These are phyloP conservation scores for Gymnosoma rotundatum DNA, from an alignment of 2,888 invertebrate species.

Conservation along the genomic window DNA sequence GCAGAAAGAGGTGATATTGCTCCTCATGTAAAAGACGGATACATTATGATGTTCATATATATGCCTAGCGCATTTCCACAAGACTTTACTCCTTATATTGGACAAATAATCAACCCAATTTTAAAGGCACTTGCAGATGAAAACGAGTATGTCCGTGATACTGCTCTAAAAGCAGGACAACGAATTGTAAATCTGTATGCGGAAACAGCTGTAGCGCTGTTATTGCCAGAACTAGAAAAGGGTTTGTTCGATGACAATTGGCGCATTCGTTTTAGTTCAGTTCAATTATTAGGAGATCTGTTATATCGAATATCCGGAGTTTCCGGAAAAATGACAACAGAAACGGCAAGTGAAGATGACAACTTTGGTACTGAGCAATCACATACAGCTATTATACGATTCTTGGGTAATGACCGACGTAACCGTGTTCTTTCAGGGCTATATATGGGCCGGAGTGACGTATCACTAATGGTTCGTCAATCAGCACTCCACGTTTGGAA, in stretches of 20 bases:
- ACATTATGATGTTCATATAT: conserved; percentile 99
- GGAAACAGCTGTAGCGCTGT: conserved; percentile 94
- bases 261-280: conserved; percentile 97
- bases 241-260: conserved; percentile 99
- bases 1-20: conserved; percentile 96
- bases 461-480: conserved; percentile 97
- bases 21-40: conserved; percentile 99
- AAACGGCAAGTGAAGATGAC: conserved; percentile 98
- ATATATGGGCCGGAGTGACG: conserved; percentile 98
- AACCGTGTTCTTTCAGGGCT: conserved; percentile 96
- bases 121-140: conserved; percentile 99
- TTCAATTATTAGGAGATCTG: conserved; percentile 97
- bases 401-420: conserved; percentile 93
- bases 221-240: conserved; percentile 95
- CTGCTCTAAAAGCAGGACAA: conserved; percentile 97
- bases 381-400: conserved; percentile 93
- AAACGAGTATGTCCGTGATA: conserved; percentile 98
- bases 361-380: conserved; percentile 99
- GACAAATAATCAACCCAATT: conserved; percentile 98
- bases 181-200: conserved; percentile 98
- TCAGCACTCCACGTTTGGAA: conserved; percentile 99
- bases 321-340: conserved; percentile 99
- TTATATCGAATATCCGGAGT: conserved; percentile 98
- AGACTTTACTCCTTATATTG: conserved; percentile 97
- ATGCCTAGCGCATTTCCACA: conserved; percentile 98